Evolutionary conservation across 2,113 vertebrate genomes (phyloP), one percentile per base, ranked within the genome.

Genomic region (Mola mola): DNA sequence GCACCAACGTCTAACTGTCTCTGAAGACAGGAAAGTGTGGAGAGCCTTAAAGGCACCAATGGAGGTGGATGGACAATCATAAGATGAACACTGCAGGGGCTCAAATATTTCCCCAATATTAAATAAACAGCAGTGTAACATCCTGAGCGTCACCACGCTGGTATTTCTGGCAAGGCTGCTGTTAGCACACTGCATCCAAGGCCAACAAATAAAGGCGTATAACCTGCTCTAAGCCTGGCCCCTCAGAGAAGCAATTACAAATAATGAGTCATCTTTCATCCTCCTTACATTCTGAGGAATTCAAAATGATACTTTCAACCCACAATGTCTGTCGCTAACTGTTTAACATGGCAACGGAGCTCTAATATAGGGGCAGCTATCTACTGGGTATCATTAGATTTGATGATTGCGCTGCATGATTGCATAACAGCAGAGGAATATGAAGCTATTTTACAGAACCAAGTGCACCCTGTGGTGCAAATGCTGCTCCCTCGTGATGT

Each of bases 381-480:
- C 81, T 65, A 70, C 76, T 50, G 83, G 79, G 85, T 56, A 75
- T 76, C 83, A 78, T 87, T 86, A 84, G 70, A 52, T 40, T 74
- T 71, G 60, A 79, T 84, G 76, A 87, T 82, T 78, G 62, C 74
- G 49, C 47, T 79, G 66, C 77, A 72, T 75, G 79, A 82, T 81
- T 81, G 77, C 61, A 66, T 87, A 87, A 82, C 57, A 79, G 72
- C 64, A 40, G 42, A 47, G 31, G 31, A 82, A 81, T 72, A 77
- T 75, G 47, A 62, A 67, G 80, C 71, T 76, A 73, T 82, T 87
- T 82, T 70, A 80, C 62, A 72, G 49, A 19, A 51, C 17, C 33
- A 75, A 78, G 66, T 52, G 68, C 64, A 74, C 81, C 83, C 78
- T 19, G 65, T 38, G 62, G 77, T 50, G 77, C 20, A 36, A 67